Conservation (phyloP, 2,797 vertebrate species). For the Leptoclinus maculatus region DNA sequence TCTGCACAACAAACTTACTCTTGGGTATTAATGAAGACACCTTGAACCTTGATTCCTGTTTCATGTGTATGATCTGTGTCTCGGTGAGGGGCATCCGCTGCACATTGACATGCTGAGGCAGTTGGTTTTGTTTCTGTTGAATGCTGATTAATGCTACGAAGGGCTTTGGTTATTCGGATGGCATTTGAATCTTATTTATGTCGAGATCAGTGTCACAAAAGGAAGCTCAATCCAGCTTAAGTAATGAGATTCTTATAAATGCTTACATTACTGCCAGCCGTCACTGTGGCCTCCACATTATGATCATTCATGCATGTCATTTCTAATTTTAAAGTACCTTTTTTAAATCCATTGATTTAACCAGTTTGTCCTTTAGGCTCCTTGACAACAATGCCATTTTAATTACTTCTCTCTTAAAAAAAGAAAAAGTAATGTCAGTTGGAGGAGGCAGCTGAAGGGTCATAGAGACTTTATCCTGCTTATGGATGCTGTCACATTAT, state of each 20-base stretch:
- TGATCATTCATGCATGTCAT: conserved; percentile 66
- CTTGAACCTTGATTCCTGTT: not conserved
- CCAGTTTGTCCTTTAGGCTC: conserved; percentile 57
- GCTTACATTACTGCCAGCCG: conserved; percentile 52
- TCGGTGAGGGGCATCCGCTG: conserved; percentile 23
- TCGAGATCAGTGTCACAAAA: conserved; percentile 60
- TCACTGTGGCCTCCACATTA: conserved; percentile 39
- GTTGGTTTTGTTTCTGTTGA: conserved; percentile 46
- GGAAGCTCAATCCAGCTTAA: conserved; percentile 32
- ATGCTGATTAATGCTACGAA: conserved; percentile 53
- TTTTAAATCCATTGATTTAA: conserved; percentile 53
- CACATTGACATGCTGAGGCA: conserved; percentile 54
- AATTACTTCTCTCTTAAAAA: conserved; percentile 37
- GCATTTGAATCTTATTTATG: conserved; percentile 66
- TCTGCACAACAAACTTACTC: not conserved
- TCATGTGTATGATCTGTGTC: not conserved
- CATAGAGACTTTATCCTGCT: conserved; percentile 2
- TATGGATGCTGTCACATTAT: conserved; percentile 4
- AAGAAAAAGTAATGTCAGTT: conserved; percentile 26
- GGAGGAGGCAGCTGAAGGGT: conserved; percentile 28
- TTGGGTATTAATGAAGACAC: not conserved
- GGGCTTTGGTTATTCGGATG: conserved; percentile 49
- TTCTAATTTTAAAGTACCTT: conserved; percentile 52
- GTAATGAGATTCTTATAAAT: conserved; percentile 66
- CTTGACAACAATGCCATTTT: conserved; percentile 56